A percentile compares a stretch with the other conserved stretches of the same genome.
Evolutionary conservation across 2,113 vertebrate species (phyloP).

Genomic region (Ptyas mucosa): DNA sequence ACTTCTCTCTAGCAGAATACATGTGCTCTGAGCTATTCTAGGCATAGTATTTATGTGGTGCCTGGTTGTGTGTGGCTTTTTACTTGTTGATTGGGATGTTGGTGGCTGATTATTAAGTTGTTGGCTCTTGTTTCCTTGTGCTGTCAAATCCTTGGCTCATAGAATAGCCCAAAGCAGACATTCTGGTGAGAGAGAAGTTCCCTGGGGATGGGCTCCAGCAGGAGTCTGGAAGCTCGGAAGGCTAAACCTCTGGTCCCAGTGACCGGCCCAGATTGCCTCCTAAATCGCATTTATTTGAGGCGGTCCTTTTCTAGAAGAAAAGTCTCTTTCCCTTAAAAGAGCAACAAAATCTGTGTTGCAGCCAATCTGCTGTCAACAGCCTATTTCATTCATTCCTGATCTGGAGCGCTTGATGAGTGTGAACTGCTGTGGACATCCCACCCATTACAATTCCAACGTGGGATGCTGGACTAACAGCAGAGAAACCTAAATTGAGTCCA

Average conservation of each 20-base stretch:
- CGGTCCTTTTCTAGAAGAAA: background rate
- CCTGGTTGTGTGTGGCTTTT: background rate
- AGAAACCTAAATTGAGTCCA: background rate
- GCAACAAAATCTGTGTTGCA: background rate
- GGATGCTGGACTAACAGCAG: background rate
- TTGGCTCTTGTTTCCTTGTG: background rate
- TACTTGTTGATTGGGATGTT: background rate
- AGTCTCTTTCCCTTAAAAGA: background rate
- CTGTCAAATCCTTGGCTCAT: background rate
- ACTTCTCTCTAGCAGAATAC: background rate
- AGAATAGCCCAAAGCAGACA: background rate
- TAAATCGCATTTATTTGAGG: background rate
- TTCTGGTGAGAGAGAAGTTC: background rate
- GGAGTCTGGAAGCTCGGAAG: background rate
- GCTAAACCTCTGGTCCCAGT: background rate
- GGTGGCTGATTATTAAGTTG: background rate
- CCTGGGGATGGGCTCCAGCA: background rate
- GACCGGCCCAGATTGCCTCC: background rate
- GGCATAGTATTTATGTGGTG: background rate
- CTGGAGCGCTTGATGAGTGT: background rate
- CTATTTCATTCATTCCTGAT: background rate
- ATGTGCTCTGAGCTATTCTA: background rate
- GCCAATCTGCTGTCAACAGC: background rate
- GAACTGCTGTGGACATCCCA: background rate
- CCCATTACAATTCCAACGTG: background rate